These are phyloP conservation scores for Anoplolepis gracilipes DNA, from an alignment of 1,140 invertebrate genomes.

Conservation along the genomic window DNA sequence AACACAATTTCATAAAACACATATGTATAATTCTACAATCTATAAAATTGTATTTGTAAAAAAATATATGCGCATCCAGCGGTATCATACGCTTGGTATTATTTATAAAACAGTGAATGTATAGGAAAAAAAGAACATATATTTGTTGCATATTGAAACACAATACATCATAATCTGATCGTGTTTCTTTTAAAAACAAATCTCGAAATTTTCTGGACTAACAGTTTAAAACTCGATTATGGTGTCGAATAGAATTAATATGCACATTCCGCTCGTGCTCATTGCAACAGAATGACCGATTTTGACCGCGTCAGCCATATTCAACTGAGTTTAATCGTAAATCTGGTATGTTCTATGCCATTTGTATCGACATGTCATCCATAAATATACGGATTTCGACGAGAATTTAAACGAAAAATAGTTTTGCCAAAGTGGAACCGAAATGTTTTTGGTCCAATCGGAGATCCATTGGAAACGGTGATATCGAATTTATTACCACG, in stretches of 20 bases:
- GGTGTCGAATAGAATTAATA: conserved; percentile 41
- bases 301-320: conserved; percentile 24
- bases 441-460: conserved; percentile 48
- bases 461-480: conserved; percentile 52
- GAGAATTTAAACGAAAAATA: conserved; percentile 61
- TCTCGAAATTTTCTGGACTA: conserved; percentile 33
- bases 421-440: conserved; percentile 41
- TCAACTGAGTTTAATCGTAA: conserved; percentile 52
- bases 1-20: neutral
- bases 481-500: conserved; percentile 27
- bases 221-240: conserved; percentile 41
- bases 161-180: conserved; percentile 9
- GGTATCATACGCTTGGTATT: conserved; percentile 25
- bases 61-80: neutral
- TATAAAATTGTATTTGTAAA: neutral
- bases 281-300: conserved; percentile 43
- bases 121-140: conserved; percentile 11
- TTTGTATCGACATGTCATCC: conserved; percentile 54
- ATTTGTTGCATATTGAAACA: neutral
- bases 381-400: conserved; percentile 53
- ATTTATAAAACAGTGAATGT: conserved; percentile 23
- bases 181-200: conserved; percentile 36
- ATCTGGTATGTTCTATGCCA: conserved; percentile 49
- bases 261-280: neutral
- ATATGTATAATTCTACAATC: neutral